A percentile compares a stretch with the other conserved stretches of the same genome.
These are phyloP conservation scores for Cyprinus carpio DNA, from an alignment of 2,113 vertebrate genomes.

Conservation along the genomic window DNA sequence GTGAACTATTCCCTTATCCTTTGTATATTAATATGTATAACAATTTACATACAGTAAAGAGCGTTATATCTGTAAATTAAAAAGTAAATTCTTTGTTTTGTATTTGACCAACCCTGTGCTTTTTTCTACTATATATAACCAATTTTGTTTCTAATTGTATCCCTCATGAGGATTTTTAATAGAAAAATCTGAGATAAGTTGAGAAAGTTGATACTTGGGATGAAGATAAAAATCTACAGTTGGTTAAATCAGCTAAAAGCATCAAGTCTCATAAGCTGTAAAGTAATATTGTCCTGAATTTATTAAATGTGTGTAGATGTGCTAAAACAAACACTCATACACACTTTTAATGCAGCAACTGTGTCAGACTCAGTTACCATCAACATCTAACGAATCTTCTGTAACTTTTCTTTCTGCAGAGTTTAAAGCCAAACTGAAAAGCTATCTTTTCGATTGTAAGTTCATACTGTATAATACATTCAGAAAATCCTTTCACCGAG, in stretches of 20 bases:
- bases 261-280: neutral
- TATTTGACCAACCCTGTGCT: neutral
- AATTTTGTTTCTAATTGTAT: neutral
- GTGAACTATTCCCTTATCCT: no score
- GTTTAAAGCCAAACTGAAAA: slow-evolving; percentile 80
- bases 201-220: neutral
- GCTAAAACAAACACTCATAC: neutral
- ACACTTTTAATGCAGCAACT: neutral
- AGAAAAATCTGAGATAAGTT: neutral
- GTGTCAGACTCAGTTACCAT: slow-evolving; percentile 56
- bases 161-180: neutral
- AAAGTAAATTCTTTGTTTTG: no score
- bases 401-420: slow-evolving; percentile 63
- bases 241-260: neutral
- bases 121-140: neutral
- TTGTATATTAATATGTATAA: no score
- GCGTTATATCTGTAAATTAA: no score
- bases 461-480: slow-evolving; percentile 63
- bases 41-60: no score
- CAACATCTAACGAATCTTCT: neutral
- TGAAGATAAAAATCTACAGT: neutral
- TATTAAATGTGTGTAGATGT: neutral
- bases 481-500: slow-evolving; percentile 40
- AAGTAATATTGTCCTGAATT: neutral
- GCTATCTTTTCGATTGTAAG: slow-evolving; percentile 77